These are phyloP conservation scores for Myathropa florea DNA, from an alignment of 2,888 invertebrate genomes.

Conservation along the genomic window DNA sequence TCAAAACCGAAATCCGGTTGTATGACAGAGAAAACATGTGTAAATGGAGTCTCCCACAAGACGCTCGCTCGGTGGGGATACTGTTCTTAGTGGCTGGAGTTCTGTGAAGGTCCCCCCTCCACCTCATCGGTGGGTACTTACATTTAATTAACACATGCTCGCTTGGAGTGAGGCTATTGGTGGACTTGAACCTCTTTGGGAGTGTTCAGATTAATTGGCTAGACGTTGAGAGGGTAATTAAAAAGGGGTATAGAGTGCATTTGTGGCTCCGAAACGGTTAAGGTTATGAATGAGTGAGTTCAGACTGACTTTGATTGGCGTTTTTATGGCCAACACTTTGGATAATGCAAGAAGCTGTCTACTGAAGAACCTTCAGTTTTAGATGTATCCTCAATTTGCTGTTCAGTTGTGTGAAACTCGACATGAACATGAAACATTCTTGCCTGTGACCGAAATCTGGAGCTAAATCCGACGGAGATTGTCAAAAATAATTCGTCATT, in stretches of 20 bases:
- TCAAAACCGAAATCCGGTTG: slow-evolving; percentile 37
- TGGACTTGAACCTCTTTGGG: not conserved
- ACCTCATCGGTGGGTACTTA: slow-evolving; percentile 19
- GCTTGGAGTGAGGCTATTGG: slow-evolving; percentile 40
- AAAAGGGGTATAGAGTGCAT: slow-evolving; percentile 24
- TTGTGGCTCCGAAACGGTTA: not conserved
- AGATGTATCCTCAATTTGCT: too few relatives aligned
- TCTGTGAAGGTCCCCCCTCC: slow-evolving; percentile 24
- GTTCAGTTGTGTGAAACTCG: too few relatives aligned
- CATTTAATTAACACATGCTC: slow-evolving; percentile 59
- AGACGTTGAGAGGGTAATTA: slow-evolving; percentile 13
- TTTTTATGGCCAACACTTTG: not conserved
- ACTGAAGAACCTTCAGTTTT: too few relatives aligned
- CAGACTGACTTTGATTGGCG: not conserved
- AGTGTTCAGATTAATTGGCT: slow-evolving; percentile 26
- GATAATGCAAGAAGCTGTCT: too few relatives aligned
- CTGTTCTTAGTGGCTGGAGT: not conserved
- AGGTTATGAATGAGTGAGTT: not conserved
- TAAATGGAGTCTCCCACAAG: slow-evolving; percentile 21
- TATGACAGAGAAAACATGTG: not conserved
- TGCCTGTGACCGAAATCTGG: too few relatives aligned
- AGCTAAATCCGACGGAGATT: too few relatives aligned
- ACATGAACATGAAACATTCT: too few relatives aligned
- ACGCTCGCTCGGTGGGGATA: slow-evolving; percentile 15
- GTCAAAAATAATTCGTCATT: too few relatives aligned